Conservation (phyloP, 2,113 vertebrate species). For the Todiramphus chloris region DNA sequence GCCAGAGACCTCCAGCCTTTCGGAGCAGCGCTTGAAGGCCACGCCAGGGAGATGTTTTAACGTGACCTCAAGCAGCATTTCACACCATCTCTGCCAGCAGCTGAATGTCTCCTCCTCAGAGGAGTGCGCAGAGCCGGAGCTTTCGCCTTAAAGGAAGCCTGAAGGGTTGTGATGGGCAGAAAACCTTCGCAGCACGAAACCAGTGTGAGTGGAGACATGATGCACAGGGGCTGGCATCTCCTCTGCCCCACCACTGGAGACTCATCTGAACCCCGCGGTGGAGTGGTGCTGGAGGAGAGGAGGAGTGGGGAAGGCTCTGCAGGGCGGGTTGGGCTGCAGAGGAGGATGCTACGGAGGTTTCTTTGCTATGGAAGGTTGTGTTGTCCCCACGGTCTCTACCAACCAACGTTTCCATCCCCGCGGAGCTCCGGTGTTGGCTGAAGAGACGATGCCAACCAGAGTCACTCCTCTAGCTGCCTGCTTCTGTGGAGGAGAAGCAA, state of each 20-base stretch:
- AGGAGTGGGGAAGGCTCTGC: not conserved
- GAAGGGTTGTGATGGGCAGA: not conserved
- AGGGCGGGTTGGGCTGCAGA: not conserved
- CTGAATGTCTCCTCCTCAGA: not conserved
- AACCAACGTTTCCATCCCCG: not conserved
- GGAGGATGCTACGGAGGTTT: not conserved
- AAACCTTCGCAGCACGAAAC: not conserved
- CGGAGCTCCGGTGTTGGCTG: not conserved
- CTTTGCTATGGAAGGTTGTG: not conserved
- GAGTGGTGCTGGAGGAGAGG: not conserved
- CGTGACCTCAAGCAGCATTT: not conserved
- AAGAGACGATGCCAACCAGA: not conserved
- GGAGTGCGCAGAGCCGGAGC: not conserved
- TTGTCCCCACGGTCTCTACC: not conserved
- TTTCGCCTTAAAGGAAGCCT: not conserved
- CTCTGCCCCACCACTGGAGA: fast-evolving
- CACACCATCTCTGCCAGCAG: not conserved
- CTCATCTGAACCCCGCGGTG: not conserved
- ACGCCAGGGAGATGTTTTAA: not conserved
- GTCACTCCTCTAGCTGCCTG: not conserved
- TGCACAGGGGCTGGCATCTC: not conserved
- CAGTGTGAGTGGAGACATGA: not conserved
- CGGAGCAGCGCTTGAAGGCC: not conserved
- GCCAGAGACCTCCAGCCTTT: not conserved
- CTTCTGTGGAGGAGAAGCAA: too few species aligned